Conservation (phyloP, 2,113 vertebrate genomes). For the Empidonax traillii region DNA sequence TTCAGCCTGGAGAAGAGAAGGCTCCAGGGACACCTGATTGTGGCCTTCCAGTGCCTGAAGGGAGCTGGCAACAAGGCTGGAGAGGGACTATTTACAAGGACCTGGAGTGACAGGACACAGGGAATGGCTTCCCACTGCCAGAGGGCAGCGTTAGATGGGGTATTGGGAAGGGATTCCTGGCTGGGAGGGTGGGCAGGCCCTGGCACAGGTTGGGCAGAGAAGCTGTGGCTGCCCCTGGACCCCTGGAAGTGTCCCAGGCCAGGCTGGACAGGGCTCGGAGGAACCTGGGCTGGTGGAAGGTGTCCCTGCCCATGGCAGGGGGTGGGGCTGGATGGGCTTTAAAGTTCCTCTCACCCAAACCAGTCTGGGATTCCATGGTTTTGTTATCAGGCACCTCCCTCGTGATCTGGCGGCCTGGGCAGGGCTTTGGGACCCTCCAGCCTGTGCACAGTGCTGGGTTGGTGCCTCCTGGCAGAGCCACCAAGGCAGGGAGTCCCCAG, state of each 20-base stretch:
- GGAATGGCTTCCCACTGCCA: neutral
- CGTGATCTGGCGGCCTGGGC: fast-evolving
- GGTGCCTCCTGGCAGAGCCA: fast-evolving
- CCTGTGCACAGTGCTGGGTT: neutral
- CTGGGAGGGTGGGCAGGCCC: neutral
- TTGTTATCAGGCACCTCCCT: neutral
- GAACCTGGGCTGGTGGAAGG: fast-evolving
- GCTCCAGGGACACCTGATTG: fast-evolving
- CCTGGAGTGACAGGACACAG: neutral
- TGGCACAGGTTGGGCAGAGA: neutral
- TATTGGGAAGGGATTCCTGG: neutral
- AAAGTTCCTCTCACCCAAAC: fast-evolving
- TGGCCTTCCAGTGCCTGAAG: neutral
- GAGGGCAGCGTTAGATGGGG: fast-evolving
- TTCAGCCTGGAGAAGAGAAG: neutral
- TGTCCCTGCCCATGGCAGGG: neutral
- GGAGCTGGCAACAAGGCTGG: neutral
- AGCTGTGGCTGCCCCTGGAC: neutral
- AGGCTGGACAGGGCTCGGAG: neutral
- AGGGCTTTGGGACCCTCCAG: neutral
- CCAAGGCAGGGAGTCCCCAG: neutral
- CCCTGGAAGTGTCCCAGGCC: neutral
- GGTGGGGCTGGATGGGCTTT: fast-evolving
- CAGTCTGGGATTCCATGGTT: neutral
- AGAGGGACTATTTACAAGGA: neutral